Percentiles rank a stretch among this genome's conserved stretches.
Conservation (phyloP, 2,888 invertebrate species). For the Drosophila melanosoma region DNA sequence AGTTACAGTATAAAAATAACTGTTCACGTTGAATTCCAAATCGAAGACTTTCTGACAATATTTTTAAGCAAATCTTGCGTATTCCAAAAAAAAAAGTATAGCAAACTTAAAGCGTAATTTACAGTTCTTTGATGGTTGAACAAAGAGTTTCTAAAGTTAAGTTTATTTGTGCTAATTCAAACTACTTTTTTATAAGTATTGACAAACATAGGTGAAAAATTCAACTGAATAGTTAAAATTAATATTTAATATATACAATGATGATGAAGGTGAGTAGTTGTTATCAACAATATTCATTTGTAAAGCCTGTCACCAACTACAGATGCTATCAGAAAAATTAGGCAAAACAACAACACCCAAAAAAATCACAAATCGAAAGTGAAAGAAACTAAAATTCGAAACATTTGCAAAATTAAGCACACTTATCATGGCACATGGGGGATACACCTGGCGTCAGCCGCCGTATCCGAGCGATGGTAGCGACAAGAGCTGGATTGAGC, state of each 20-base stretch:
- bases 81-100: background rate
- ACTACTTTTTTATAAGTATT: too few relatives aligned
- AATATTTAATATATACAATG: background rate
- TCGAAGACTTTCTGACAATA: background rate
- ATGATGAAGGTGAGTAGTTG: too few relatives aligned
- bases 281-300: background rate
- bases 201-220: background rate
- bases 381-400: background rate
- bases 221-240: background rate
- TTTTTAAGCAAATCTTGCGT: background rate
- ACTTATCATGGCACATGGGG: conserved; percentile 16
- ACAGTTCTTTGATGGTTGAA: background rate
- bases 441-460: conserved; percentile 64
- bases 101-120: background rate
- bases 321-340: background rate
- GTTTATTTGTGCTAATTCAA: too few relatives aligned
- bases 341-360: background rate
- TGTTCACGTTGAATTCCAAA: background rate
- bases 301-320: background rate
- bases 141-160: background rate
- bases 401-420: background rate
- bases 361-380: background rate
- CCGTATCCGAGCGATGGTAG: conserved; percentile 54
- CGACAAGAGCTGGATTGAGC: conserved; percentile 55
- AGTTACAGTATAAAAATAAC: background rate